Conservation (phyloP, 2,888 invertebrate genomes). For the Euproctis similis region DNA sequence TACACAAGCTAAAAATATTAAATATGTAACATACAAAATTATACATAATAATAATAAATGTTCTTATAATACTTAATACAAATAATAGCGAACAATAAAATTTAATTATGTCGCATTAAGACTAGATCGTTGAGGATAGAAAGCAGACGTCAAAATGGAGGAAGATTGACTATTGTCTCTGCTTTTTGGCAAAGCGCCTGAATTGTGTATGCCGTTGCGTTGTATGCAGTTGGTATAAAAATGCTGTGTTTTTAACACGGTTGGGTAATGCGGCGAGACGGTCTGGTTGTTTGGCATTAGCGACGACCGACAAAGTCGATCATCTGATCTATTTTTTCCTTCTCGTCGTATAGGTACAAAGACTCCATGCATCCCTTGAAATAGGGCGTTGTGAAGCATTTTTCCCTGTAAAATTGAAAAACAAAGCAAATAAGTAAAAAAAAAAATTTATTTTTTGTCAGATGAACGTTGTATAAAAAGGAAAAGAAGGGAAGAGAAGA, state of each 20-base stretch:
- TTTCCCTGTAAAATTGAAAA: conserved; percentile 79
- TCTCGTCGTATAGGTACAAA: conserved; percentile 85
- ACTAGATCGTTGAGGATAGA: conserved; percentile 76
- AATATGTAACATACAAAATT: conserved; percentile 54
- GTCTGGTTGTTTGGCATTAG: conserved; percentile 48
- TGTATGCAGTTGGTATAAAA: conserved; percentile 27
- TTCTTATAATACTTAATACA: conserved; percentile 49
- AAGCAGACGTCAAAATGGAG: conserved; percentile 65
- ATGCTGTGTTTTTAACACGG: conserved; percentile 37
- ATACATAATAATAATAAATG: conserved; percentile 52
- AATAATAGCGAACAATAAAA: conserved; percentile 68
- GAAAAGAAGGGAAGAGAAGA: too few species aligned
- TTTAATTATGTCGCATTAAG: conserved; percentile 61
- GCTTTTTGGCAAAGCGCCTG: conserved; percentile 53
- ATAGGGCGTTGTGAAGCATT: conserved; percentile 87
- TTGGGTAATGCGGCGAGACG: conserved; percentile 35
- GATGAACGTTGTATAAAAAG: too few species aligned
- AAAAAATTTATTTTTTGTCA: too few species aligned
- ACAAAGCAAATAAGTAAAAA: too few species aligned
- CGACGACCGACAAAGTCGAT: conserved; percentile 85
- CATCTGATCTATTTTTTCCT: conserved; percentile 85
- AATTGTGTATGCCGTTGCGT: conserved; percentile 39
- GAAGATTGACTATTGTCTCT: conserved; percentile 52
- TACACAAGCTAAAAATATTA: conserved; percentile 60
- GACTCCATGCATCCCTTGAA: conserved; percentile 89